These are phyloP conservation scores for Heliconius himera DNA, from an alignment of 1,140 invertebrate species.

Conservation along the genomic window DNA sequence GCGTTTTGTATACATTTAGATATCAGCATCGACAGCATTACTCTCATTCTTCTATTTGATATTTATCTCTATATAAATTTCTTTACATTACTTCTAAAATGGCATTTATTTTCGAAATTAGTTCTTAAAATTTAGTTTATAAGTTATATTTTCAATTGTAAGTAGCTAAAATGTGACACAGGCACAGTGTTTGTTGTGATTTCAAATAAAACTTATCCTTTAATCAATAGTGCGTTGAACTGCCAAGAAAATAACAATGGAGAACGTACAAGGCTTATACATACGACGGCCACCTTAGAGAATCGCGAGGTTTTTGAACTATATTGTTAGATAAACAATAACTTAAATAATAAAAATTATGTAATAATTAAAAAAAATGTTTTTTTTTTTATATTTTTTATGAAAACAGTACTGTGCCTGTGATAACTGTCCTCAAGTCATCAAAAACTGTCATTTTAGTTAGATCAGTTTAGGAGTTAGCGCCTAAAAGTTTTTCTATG, in stretches of 20 bases:
- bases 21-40: neutral
- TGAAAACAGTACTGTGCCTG: conserved; percentile 31
- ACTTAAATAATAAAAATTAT: conserved; percentile 19
- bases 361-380: neutral
- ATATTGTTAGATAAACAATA: neutral
- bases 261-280: conserved; percentile 31
- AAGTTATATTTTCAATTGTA: conserved; percentile 50
- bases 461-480: conserved; percentile 30
- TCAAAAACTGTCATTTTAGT: conserved; percentile 28
- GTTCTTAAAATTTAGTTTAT: conserved; percentile 48
- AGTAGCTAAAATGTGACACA: conserved; percentile 47
- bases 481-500: conserved; percentile 42
- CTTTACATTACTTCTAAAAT: conserved; percentile 42
- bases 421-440: conserved; percentile 30
- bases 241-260: conserved; percentile 44
- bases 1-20: conserved; percentile 15
- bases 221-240: conserved; percentile 31
- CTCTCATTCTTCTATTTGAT: neutral
- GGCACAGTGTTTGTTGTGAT: conserved; percentile 44
- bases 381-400: neutral
- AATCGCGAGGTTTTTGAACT: conserved; percentile 37
- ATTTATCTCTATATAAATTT: conserved; percentile 14
- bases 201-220: conserved; percentile 35
- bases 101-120: conserved; percentile 62
- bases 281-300: conserved; percentile 31